These are phyloP conservation scores for Cynopterus sphinx DNA, from an alignment of 2,797 vertebrate species.

Conservation along the genomic window DNA sequence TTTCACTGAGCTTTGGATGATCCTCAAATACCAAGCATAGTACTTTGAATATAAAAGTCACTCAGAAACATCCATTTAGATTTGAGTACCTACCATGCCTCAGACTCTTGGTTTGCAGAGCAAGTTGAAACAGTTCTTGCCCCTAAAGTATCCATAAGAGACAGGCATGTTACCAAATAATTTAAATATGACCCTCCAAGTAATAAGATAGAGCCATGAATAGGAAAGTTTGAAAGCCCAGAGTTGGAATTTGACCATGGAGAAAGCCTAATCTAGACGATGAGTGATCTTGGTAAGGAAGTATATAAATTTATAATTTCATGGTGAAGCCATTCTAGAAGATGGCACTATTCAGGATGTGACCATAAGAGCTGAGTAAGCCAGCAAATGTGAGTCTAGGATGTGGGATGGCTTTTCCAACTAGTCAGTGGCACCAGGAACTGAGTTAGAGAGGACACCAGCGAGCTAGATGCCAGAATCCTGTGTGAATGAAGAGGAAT, in stretches of 20 bases:
- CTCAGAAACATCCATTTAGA: slow-evolving; percentile 30
- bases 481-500: neutral
- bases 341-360: neutral
- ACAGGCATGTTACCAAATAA: neutral
- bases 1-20: neutral
- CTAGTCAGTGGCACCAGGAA: neutral
- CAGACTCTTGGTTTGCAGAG: neutral
- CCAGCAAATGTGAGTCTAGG: neutral
- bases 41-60: neutral
- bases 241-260: neutral
- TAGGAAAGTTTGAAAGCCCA: neutral
- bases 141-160: neutral
- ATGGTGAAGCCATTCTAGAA: neutral
- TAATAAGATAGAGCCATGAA: neutral
- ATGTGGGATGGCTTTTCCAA: neutral
- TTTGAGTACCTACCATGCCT: neutral
- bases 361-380: neutral
- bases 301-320: neutral
- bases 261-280: neutral
- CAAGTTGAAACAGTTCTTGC: neutral
- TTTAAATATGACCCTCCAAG: neutral
- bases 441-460: neutral
- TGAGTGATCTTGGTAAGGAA: neutral
- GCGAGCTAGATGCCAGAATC: neutral
- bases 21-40: neutral